Evolutionary conservation across 92 coral and sea anemone species (phyloP).

Genomic region (Meandrina meandrites): DNA sequence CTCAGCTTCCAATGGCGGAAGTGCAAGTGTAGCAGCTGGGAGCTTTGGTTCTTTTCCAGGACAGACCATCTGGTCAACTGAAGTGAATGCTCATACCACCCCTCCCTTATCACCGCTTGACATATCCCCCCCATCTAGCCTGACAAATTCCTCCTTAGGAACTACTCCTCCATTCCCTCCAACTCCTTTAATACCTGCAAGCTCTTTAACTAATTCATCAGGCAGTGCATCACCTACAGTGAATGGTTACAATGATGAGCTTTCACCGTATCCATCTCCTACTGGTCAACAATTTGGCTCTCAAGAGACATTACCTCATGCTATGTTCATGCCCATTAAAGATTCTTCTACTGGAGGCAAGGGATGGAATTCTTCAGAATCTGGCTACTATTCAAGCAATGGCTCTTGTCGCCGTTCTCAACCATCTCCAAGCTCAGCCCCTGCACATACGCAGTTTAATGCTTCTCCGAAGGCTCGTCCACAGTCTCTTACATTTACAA

Average conservation of each 20-base stretch:
- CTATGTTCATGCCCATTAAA: conserved; percentile 82
- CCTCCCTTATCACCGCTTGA: conserved; percentile 85
- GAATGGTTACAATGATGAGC: conserved; percentile 89
- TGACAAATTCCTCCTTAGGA: conserved; percentile 60
- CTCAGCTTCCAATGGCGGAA: conserved; percentile 46
- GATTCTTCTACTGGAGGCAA: conserved; percentile 59
- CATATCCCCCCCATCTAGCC: conserved; percentile 75
- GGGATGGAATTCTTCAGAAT: conserved; percentile 81
- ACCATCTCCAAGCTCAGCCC: conserved; percentile 71
- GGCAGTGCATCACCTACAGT: conserved; percentile 82
- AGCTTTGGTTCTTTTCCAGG: conserved; percentile 87
- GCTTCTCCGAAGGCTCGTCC: conserved; percentile 75
- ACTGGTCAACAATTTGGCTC: conserved; percentile 86
- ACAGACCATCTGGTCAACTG: conserved; percentile 93
- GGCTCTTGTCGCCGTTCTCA: conserved; percentile 70
- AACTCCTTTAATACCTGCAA: conserved; percentile 64
- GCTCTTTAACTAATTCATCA: conserved; percentile 73
- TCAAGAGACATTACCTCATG: conserved; percentile 68
- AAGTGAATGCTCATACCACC: conserved; percentile 68
- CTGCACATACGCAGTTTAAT: conserved; percentile 47
- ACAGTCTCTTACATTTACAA: conserved; percentile 58
- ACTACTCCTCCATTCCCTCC: conserved; percentile 66
- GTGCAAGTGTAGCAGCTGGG: conserved; percentile 34
- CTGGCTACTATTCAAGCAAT: conserved; percentile 82
- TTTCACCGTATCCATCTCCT: conserved; percentile 94